phyloP scores from a whole-genome alignment of 2,888 invertebrate genomes.

The Chrysolina americana region DNA sequence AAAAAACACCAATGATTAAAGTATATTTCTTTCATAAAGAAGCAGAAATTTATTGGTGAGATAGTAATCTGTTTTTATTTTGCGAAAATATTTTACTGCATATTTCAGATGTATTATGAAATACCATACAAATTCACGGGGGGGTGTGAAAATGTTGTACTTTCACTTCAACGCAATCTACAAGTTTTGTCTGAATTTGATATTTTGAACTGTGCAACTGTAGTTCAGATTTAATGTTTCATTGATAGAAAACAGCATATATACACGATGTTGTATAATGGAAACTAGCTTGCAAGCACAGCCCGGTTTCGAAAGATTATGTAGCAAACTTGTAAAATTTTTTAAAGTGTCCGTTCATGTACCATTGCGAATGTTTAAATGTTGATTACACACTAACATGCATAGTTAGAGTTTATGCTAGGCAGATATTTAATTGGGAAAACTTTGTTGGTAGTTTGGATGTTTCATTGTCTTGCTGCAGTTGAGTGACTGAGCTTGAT shows the following conservation, averaged over 20 bases:
- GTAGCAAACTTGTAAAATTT: conserved; percentile 26
- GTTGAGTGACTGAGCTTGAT: background rate
- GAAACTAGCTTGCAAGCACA: conserved; percentile 14
- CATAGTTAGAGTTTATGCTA: conserved; percentile 17
- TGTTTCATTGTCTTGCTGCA: conserved; percentile 16
- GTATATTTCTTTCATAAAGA: conserved; percentile 46
- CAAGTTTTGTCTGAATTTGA: conserved; percentile 11
- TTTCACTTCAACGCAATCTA: background rate
- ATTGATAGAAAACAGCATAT: conserved; percentile 17
- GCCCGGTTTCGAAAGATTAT: conserved; percentile 16
- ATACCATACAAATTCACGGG: conserved; percentile 13
- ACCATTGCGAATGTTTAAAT: conserved; percentile 36
- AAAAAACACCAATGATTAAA: conserved; percentile 31
- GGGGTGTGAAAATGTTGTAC: background rate
- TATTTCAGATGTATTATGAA: conserved; percentile 17
- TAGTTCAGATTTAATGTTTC: conserved; percentile 32
- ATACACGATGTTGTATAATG: conserved; percentile 16
- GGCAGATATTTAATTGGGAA: conserved; percentile 9
- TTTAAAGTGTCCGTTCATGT: conserved; percentile 34
- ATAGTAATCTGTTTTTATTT: conserved; percentile 42
- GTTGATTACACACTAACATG: conserved; percentile 32
- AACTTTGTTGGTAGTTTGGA: background rate
- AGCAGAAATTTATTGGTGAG: conserved; percentile 35
- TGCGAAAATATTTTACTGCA: conserved; percentile 36
- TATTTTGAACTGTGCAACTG: conserved; percentile 25